These are phyloP conservation scores for Parapristionchus giblindavisi DNA, from an alignment of 2,888 invertebrate genomes.

Conservation along the genomic window DNA sequence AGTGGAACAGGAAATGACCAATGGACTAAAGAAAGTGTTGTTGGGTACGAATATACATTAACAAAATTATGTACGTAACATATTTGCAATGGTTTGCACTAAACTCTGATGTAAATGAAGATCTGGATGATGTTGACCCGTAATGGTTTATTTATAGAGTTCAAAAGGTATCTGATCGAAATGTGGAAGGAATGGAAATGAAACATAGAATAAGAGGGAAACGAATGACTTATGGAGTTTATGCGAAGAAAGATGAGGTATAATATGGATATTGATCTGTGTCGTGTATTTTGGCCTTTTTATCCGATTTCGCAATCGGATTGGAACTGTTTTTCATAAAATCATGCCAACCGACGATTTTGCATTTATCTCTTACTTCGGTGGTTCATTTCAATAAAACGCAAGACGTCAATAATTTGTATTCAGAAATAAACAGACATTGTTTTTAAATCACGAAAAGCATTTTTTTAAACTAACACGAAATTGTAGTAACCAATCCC, in stretches of 20 bases:
- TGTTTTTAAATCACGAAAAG: not conserved
- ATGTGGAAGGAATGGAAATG: constrained; percentile 20
- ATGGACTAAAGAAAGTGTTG: constrained; percentile 50
- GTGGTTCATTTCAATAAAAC: too few relatives aligned
- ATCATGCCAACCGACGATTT: too few relatives aligned
- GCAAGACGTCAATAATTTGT: not conserved
- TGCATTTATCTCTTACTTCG: too few relatives aligned
- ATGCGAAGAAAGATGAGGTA: constrained; percentile 44
- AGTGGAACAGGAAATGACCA: constrained; percentile 80
- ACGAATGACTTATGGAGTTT: constrained; percentile 72
- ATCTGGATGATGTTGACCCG: not conserved
- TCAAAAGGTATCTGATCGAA: not conserved
- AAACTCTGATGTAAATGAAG: too few relatives aligned
- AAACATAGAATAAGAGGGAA: constrained; percentile 72
- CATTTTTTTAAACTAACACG: too few relatives aligned
- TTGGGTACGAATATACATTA: constrained; percentile 42
- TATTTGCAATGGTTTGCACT: not conserved
- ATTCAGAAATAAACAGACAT: too few relatives aligned
- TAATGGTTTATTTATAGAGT: constrained; percentile 13
- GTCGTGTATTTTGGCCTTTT: not conserved
- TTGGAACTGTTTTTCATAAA: too few relatives aligned
- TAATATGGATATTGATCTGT: not conserved
- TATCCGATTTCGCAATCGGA: not conserved
- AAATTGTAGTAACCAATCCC: too few relatives aligned
- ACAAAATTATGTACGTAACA: not conserved